These are phyloP conservation scores for Bergia sp. DNA, from an alignment of 92 coral and sea anemone genomes.

Conservation along the genomic window DNA sequence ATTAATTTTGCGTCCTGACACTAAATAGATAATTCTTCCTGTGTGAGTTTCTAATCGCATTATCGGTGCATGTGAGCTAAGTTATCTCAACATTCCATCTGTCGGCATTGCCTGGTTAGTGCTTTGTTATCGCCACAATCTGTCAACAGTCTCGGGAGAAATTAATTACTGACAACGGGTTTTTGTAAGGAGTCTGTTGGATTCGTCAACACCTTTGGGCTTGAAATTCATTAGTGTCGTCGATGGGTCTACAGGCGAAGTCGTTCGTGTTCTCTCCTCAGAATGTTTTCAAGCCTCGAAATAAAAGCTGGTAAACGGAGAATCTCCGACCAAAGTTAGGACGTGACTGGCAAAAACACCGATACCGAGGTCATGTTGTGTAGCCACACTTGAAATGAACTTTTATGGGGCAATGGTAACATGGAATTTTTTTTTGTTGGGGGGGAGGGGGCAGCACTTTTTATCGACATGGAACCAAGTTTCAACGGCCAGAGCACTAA, in stretches of 20 bases:
- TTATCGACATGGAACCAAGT: too few species aligned
- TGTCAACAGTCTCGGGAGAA: slow-evolving; percentile 45
- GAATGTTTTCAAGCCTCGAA: too few species aligned
- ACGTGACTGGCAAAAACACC: too few species aligned
- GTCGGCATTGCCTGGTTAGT: slow-evolving; percentile 47
- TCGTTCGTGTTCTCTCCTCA: neutral
- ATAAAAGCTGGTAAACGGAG: too few species aligned
- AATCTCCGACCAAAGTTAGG: too few species aligned
- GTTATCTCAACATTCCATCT: slow-evolving; percentile 49
- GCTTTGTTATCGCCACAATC: slow-evolving; percentile 7
- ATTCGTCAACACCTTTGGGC: slow-evolving; percentile 22
- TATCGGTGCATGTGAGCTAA: slow-evolving; percentile 34
- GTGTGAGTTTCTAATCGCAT: slow-evolving; percentile 41
- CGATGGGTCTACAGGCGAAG: neutral
- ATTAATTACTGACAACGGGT: slow-evolving; percentile 47
- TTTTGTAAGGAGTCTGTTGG: neutral
- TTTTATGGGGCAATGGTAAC: too few species aligned
- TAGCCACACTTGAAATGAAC: too few species aligned
- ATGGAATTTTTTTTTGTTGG: too few species aligned
- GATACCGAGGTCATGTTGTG: too few species aligned
- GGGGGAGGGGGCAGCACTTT: too few species aligned
- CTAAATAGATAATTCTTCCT: slow-evolving; percentile 50
- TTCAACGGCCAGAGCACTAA: too few species aligned
- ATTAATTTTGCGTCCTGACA: slow-evolving; percentile 45
- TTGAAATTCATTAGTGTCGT: slow-evolving; percentile 48